These are phyloP conservation scores for Zaprionus nigranus DNA, from an alignment of 1,140 invertebrate species.

Conservation along the genomic window DNA sequence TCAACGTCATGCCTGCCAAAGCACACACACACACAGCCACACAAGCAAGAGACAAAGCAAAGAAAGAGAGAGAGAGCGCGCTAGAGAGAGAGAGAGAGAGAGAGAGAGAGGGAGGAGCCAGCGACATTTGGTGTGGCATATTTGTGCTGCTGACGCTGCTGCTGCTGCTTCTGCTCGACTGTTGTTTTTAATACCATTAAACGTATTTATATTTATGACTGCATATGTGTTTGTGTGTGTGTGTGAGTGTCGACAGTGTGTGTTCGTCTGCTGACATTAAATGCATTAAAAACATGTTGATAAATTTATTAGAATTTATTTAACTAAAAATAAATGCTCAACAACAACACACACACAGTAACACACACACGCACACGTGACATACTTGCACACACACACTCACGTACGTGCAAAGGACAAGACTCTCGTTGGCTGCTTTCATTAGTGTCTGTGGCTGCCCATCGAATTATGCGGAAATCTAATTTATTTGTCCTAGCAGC, in stretches of 20 bases:
- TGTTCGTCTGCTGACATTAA: slow-evolving; percentile 48
- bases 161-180: slow-evolving; percentile 46
- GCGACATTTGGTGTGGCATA: slow-evolving; percentile 55
- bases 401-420: not conserved
- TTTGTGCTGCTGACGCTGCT: slow-evolving; percentile 51
- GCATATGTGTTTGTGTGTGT: slow-evolving; percentile 17
- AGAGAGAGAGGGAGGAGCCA: not conserved
- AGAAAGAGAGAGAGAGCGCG: slow-evolving; percentile 1
- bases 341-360: slow-evolving; percentile 11
- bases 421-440: slow-evolving; percentile 37
- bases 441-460: slow-evolving; percentile 61
- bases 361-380: slow-evolving; percentile 1
- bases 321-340: slow-evolving; percentile 61
- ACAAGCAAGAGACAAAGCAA: slow-evolving; percentile 13
- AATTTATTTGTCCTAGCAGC: slow-evolving; percentile 59
- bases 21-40: slow-evolving; percentile 46
- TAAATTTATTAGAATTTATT: slow-evolving; percentile 78
- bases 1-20: slow-evolving; percentile 79
- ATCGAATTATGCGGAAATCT: slow-evolving; percentile 61
- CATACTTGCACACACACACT: not conserved
- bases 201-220: slow-evolving; percentile 73
- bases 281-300: slow-evolving; percentile 64
- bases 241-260: slow-evolving; percentile 28
- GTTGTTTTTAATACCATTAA: slow-evolving; percentile 67
- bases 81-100: slow-evolving; percentile 12